phyloP scores from a whole-genome alignment of 2,888 invertebrate species.

The Silvanus unidentatus region DNA sequence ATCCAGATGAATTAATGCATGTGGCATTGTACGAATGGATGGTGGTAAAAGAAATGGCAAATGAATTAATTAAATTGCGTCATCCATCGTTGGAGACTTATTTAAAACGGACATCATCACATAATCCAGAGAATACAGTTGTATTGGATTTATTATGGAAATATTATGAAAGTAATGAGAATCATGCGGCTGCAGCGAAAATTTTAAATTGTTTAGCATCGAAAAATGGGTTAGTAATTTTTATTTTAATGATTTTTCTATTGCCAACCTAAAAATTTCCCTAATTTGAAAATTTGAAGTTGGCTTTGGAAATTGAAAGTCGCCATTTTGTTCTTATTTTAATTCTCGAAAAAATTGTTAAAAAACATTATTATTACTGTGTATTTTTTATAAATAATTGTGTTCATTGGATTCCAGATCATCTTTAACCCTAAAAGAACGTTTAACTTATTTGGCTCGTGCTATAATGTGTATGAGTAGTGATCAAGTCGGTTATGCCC shows the following conservation, averaged over 20 bases:
- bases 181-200: slow-evolving; percentile 87
- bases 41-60: slow-evolving; percentile 66
- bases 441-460: slow-evolving; percentile 86
- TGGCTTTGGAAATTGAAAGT: no score
- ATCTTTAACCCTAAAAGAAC: slow-evolving; percentile 67
- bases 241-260: not conserved
- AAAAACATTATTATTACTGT: no score
- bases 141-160: slow-evolving; percentile 86
- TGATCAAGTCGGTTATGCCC: slow-evolving; percentile 67
- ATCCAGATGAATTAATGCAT: slow-evolving; percentile 83
- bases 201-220: slow-evolving; percentile 84
- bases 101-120: slow-evolving; percentile 55
- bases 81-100: slow-evolving; percentile 72
- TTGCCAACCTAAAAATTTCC: no score
- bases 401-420: no score
- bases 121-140: slow-evolving; percentile 48
- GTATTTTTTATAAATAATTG: no score
- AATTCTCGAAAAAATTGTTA: not conserved
- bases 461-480: slow-evolving; percentile 95
- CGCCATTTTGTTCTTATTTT: no score
- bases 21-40: slow-evolving; percentile 92
- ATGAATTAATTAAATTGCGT: slow-evolving; percentile 62
- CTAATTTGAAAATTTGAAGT: not conserved
- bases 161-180: slow-evolving; percentile 87
- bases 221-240: slow-evolving; percentile 52